Conservation (phyloP, 2,797 vertebrate species). For the Ataeniobius toweri region DNA sequence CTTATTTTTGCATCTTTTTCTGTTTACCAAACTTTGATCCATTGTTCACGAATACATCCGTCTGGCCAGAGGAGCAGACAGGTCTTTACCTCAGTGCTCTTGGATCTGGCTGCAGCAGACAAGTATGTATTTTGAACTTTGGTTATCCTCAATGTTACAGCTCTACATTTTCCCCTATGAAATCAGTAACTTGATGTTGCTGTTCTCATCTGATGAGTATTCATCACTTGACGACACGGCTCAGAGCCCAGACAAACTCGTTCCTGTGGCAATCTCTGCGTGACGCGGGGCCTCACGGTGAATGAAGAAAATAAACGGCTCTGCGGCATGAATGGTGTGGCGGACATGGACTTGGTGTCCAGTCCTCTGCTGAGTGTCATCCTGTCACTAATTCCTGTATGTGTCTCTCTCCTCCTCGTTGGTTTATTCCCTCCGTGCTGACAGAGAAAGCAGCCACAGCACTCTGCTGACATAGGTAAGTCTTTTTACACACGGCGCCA, state of each 20-base stretch:
- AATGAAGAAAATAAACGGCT: constrained; percentile 36
- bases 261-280: constrained; percentile 52
- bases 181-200: constrained; percentile 11
- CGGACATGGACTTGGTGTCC: constrained; percentile 60
- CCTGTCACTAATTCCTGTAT: constrained; percentile 82
- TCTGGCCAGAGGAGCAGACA: constrained; percentile 16
- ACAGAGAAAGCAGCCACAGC: constrained; percentile 81
- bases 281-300: constrained; percentile 49
- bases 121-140: constrained; percentile 6
- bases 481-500: constrained; percentile 63
- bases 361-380: constrained; percentile 65
- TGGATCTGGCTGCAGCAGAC: constrained; percentile 4
- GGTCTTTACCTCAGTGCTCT: constrained; percentile 37
- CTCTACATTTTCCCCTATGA: background rate
- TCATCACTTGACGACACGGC: constrained; percentile 16
- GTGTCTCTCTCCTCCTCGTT: constrained; percentile 81
- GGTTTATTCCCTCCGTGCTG: constrained; percentile 80
- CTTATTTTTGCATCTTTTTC: constrained; percentile 7
- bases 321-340: constrained; percentile 45
- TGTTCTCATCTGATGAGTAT: constrained; percentile 65
- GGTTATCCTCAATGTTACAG: constrained; percentile 10
- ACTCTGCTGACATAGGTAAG: constrained; percentile 85
- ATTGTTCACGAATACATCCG: constrained; percentile 7
- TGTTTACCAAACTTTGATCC: constrained; percentile 10
- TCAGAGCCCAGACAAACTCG: constrained; percentile 12